Evolutionary conservation across 2,797 vertebrate genomes (phyloP), one percentile per base, ranked within the genome.

Genomic region (Crenuchus spilurus): DNA sequence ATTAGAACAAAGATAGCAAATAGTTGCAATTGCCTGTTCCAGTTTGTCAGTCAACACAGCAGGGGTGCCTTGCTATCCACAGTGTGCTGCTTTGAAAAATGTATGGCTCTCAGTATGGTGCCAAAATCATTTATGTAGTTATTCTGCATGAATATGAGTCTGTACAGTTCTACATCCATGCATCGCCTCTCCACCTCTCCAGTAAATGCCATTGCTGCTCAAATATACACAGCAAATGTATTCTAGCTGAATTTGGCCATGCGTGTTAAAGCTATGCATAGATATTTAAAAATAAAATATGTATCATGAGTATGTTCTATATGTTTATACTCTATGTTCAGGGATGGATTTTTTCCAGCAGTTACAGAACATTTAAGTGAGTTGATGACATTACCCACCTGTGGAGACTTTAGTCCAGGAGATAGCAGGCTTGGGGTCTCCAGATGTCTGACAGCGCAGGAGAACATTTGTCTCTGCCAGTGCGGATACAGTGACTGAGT

Each of bases 401-500:
- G 93, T 93, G 31, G 93, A 93, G 41, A 94, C 90, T 83, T 93
- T 94, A 66, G 88, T 93, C 93, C 93, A 94, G 70, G 91, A 82
- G 2, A 93, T 78, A 39, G 42, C 82, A 2, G 92, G 92, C 64
- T 87, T 81, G 6, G 92, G 93, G 46, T 84, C 90, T 18, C 93
- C 93, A 14, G 75, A 78, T 70, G 91, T 88, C 79, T 89, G 86
- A 78, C 93, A 94, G 10, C 82, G 87, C 69, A 94, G 81, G 24
- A 88, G 76, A 30, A 91, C 86, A 57, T 94, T 89, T 30, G 83
- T 84, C 62, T 94, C 93, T 2, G 93, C 92, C 72, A 92, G 70
- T 11, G 86, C 88, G 0, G 89, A 90, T 65, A 94, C 75, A 30
- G 89, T 92, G 28, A 85, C 84, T 24, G 85, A 61, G 28, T 84